Evolutionary conservation across 2,113 vertebrate species (phyloP).

Genomic region (Pterocles burchelli): DNA sequence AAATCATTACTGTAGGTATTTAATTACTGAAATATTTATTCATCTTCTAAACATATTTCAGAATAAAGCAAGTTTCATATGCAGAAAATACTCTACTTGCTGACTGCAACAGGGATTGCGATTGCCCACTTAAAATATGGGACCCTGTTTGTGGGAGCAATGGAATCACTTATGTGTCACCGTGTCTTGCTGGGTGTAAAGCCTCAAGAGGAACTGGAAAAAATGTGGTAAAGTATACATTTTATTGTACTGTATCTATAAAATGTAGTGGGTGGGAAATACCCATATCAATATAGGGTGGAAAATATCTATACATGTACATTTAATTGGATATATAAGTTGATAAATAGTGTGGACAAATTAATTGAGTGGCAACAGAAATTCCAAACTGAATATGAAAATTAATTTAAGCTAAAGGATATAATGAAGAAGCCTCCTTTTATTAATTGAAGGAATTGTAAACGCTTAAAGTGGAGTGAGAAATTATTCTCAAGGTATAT

Average conservation of each 20-base stretch:
- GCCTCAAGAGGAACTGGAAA: slow-evolving; percentile 79
- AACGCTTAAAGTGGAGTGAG: neutral
- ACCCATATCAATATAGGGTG: neutral
- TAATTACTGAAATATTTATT: neutral
- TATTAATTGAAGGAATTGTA: neutral
- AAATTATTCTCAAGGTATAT: neutral
- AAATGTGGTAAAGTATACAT: slow-evolving; percentile 74
- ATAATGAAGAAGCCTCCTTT: neutral
- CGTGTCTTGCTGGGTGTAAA: slow-evolving; percentile 89
- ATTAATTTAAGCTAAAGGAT: neutral
- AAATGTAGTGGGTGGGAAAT: neutral
- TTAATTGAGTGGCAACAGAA: neutral
- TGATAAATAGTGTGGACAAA: neutral
- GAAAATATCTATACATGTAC: neutral
- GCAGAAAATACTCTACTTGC: slow-evolving; percentile 65
- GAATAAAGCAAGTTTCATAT: slow-evolving; percentile 58
- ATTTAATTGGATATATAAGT: neutral
- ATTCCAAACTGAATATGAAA: neutral
- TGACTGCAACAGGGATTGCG: slow-evolving; percentile 82
- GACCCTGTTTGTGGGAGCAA: slow-evolving; percentile 90
- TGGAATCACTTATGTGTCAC: slow-evolving; percentile 86
- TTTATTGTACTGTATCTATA: neutral
- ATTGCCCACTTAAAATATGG: slow-evolving; percentile 77
- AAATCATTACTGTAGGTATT: neutral
- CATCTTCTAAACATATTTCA: slow-evolving; percentile 60